phyloP scores from a whole-genome alignment of 2,888 invertebrate species.

The Mechanitis messenoides region DNA sequence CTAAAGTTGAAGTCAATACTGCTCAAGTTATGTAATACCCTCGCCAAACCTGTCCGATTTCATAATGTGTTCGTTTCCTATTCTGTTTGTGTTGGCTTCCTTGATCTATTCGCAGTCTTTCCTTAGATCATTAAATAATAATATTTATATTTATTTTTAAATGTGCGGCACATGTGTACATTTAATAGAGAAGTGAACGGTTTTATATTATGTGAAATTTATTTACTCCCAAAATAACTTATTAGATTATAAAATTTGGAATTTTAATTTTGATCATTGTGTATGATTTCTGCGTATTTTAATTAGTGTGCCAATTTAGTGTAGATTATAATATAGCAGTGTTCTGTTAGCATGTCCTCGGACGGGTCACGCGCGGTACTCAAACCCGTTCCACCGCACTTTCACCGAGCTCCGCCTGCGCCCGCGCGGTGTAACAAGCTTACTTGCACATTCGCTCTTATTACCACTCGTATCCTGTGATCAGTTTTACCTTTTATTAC shows the following conservation, averaged over 20 bases:
- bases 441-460: constrained; percentile 47
- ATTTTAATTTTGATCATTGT: not conserved
- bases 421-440: constrained; percentile 52
- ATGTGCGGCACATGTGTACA: too few relatives aligned
- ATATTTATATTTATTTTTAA: not conserved
- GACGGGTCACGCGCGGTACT: constrained; percentile 69
- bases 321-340: constrained; percentile 43
- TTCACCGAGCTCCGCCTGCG: constrained; percentile 67
- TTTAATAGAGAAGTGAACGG: too few relatives aligned
- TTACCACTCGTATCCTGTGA: constrained; percentile 23
- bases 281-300: constrained; percentile 1
- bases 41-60: constrained; percentile 33
- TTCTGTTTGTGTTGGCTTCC: constrained; percentile 33
- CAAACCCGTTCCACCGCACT: constrained; percentile 71
- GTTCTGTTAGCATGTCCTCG: constrained; percentile 62
- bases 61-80: constrained; percentile 36
- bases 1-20: constrained; percentile 28
- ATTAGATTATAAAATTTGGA: not conserved
- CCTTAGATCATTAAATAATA: constrained; percentile 14
- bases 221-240: too few relatives aligned
- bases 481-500: not conserved
- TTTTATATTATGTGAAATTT: too few relatives aligned
- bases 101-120: constrained; percentile 18
- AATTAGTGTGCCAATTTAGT: constrained; percentile 27
- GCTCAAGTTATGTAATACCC: constrained; percentile 32